Conservation (phyloP, 64 coral and sea anemone genomes). For the Exaiptasia diaphana region DNA sequence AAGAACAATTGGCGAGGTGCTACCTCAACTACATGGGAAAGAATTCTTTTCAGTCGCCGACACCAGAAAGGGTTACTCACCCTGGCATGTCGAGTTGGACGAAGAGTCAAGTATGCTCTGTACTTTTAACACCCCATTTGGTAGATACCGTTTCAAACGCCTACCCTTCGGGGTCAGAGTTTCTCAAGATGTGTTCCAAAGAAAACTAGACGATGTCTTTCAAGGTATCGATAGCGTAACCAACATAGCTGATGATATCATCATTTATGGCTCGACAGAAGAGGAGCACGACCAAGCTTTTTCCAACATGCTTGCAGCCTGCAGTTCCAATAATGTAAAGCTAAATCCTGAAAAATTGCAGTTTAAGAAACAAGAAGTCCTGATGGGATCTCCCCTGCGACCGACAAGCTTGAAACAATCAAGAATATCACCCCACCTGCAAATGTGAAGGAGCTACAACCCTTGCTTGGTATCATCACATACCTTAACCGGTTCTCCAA, state of each 20-base stretch:
- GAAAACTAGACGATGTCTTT: constrained; percentile 26
- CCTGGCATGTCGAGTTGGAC: constrained; percentile 7
- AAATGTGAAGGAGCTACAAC: constrained; percentile 20
- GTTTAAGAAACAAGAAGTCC: constrained; percentile 34
- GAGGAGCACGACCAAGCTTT: constrained; percentile 28
- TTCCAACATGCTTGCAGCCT: background rate
- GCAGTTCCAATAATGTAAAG: background rate
- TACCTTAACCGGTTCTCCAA: constrained; percentile 49
- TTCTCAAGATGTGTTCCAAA: constrained; percentile 21
- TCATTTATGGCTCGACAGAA: constrained; percentile 32
- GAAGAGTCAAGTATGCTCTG: constrained; percentile 28
- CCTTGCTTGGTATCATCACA: constrained; percentile 59
- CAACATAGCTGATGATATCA: constrained; percentile 29
- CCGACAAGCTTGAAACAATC: constrained; percentile 43
- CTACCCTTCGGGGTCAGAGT: constrained; percentile 20
- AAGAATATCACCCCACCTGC: constrained; percentile 1
- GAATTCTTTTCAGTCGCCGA: constrained; percentile 29
- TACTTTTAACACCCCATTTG: constrained; percentile 40
- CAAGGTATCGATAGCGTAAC: constrained; percentile 7
- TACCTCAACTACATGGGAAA: constrained; percentile 23
- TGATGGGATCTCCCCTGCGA: constrained; percentile 24
- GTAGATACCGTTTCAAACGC: constrained; percentile 17
- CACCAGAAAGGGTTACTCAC: constrained; percentile 21
- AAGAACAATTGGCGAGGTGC: constrained; percentile 36
- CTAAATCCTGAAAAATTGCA: background rate